Evolutionary conservation across 2,888 invertebrate species (phyloP), one percentile per base, ranked within the genome.

Genomic region (Sepiola atlantica): DNA sequence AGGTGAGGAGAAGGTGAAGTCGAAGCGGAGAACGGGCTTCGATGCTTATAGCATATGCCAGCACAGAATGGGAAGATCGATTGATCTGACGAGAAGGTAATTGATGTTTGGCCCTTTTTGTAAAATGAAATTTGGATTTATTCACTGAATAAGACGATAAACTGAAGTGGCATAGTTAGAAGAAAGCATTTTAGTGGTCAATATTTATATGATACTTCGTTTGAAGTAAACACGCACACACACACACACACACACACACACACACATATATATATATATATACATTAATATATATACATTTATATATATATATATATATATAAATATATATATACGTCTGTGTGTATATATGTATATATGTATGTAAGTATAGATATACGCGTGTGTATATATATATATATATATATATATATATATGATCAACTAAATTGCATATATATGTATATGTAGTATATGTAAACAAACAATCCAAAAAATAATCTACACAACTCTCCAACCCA

Each of bases 61-160:
- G 77, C 77, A 16, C n/a, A 3, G 77, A 77, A 77, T 77, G n/a
- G 77, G 21, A n/a, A 77, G 77, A 77, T 77, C 77, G 77, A 77
- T 77, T 77, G 77, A 77, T 77, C 77, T 14, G 77, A 32, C 77
- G n/a, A n/a, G 77, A 8, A 77, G 12, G 77, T 77, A 77, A 77
- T 77, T 77, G 77, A 77, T 77, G 77, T n/a, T 32, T 77, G n/a
- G n/a, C 77, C 77, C n/a, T 32, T n/a, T 77, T 16, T n/a, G n/a
- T n/a, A 77, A 77, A 77, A 77, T 77, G 77, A 77, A 77, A 77
- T 77, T 77, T 77, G 77, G n/a, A 77, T 77, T 77, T 77, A 77
- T 32, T 77, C n/a, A n/a, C 77, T n/a, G n/a, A 77, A 77, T 77
- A 32, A 77, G 77, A 77, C n/a, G n/a, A 77, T 12, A 14, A 77